These are phyloP conservation scores for Catharus ustulatus DNA, from an alignment of 2,797 vertebrate species.

Conservation along the genomic window DNA sequence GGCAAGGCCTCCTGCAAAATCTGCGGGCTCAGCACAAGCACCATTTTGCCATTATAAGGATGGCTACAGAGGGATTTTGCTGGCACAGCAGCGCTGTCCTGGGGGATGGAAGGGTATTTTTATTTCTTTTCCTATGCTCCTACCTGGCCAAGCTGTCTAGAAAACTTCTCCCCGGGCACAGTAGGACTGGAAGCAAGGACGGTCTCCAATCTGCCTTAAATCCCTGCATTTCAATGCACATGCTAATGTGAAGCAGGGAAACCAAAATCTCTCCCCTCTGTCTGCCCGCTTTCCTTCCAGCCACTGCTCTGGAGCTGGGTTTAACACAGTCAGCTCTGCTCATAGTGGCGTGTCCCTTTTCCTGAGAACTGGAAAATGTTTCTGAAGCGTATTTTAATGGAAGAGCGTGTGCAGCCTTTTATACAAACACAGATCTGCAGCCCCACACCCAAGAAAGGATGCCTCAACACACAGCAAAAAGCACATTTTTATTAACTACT, in stretches of 20 bases:
- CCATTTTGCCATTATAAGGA: constrained; percentile 53
- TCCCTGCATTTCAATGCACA: neutral
- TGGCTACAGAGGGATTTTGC: constrained; percentile 33
- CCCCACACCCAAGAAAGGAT: neutral
- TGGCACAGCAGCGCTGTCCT: constrained; percentile 34
- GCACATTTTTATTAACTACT: neutral
- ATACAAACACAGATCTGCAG: neutral
- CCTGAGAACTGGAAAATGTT: neutral
- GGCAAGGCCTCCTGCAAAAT: constrained; percentile 41
- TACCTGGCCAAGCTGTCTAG: constrained; percentile 7
- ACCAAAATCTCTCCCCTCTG: neutral
- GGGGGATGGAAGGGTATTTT: neutral
- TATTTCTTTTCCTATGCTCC: neutral
- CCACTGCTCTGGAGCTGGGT: neutral
- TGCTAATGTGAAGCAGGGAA: neutral
- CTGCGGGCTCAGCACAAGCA: constrained; percentile 50
- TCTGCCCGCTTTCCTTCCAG: neutral
- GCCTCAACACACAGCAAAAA: neutral
- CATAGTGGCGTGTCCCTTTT: neutral
- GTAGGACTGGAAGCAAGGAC: neutral
- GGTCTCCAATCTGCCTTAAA: constrained; percentile 6
- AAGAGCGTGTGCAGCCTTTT: neutral
- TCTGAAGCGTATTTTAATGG: neutral
- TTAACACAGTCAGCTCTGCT: neutral
- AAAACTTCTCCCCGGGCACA: constrained; percentile 23